phyloP scores from a whole-genome alignment of 2,888 invertebrate genomes.

The Empis stercorea region DNA sequence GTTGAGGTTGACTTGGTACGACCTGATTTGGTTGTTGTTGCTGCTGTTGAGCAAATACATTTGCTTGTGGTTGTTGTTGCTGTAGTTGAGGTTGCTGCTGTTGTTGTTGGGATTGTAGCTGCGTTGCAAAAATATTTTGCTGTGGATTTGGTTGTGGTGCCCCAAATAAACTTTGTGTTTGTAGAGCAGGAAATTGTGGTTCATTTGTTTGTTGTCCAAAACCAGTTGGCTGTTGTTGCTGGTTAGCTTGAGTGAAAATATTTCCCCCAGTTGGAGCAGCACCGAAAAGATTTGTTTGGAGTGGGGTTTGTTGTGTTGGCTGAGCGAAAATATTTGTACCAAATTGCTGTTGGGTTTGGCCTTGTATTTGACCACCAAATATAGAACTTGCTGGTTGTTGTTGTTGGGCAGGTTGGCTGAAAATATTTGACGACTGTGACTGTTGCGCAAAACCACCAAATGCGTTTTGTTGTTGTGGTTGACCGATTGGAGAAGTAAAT shows the following conservation, averaged over 20 bases:
- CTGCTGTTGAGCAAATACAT: slow-evolving; percentile 6
- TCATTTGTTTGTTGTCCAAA: slow-evolving; percentile 10
- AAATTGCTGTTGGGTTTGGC: slow-evolving; percentile 14
- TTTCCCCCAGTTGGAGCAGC: not conserved
- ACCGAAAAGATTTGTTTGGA: slow-evolving; percentile 12
- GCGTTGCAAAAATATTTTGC: slow-evolving; percentile 13
- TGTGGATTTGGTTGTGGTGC: slow-evolving; percentile 8
- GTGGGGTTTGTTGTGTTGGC: slow-evolving; percentile 11
- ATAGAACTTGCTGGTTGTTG: slow-evolving; percentile 15
- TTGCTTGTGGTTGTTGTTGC: slow-evolving; percentile 8
- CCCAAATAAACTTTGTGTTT: not conserved
- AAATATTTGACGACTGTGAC: no score
- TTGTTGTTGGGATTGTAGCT: slow-evolving; percentile 9
- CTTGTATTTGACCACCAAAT: slow-evolving; percentile 17
- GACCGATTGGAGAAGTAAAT: slow-evolving; percentile 11
- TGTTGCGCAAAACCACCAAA: no score
- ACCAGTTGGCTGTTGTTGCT: slow-evolving; percentile 5
- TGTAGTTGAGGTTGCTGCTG: slow-evolving; percentile 8
- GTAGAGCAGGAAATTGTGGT: not conserved
- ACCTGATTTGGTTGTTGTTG: not conserved
- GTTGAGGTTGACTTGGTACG: no score
- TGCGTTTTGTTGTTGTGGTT: not conserved
- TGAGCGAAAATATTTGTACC: slow-evolving; percentile 12
- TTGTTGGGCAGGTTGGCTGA: slow-evolving; percentile 9
- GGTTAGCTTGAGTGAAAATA: slow-evolving; percentile 2